Evolutionary conservation across 2,113 vertebrate species (phyloP), one percentile per base, ranked within the genome.

Genomic region (Lepus americanus): DNA sequence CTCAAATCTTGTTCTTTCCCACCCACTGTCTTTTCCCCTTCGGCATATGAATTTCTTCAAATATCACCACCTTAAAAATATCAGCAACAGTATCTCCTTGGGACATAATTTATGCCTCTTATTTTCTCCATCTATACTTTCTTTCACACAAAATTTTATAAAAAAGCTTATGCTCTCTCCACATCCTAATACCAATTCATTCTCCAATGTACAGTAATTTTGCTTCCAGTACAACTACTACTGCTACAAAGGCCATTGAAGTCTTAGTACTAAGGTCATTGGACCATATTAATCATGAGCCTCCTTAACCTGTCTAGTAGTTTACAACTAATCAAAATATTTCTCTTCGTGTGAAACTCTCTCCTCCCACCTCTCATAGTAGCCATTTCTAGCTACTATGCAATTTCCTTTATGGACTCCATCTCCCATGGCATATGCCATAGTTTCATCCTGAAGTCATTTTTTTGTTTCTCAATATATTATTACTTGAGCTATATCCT

Each of bases 311-410:
- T 59, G 22, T 76, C 79, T 81, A 27, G 16, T 83, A 6, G 79
- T 73, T 92, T 59, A 84, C 19, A 84, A 88, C n/a, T 82, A 73
- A 96, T 36, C 11, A 66, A 94, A 87, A 59, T 49, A 72, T 31
- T 6, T 17, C 49, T 7, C 19, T 78, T 19, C 19, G 87, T 73
- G 31, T 84, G 64, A 88, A 72, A 61, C 11, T 79, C n/a, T 89
- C 27, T 83, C 29, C 23, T 72, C 53, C 39, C 14, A 69, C 33
- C 10, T 55, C 13, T 63, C 55, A 59, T 19, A 59, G 19, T 59
- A 59, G 55, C 14, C 17, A 59, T 59, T 19, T 59, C 3, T 81
- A 93, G 10, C 29, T 66, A 83, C 5, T 19, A 36, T 86, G 20
- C 81, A 87, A 33, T 84, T 44, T 78, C 9, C 3, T 78, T 83